Percentiles rank a stretch among this genome's conserved stretches.
These are phyloP conservation scores for Ciconia nigra DNA, from an alignment of 2,797 vertebrate genomes.

Conservation along the genomic window DNA sequence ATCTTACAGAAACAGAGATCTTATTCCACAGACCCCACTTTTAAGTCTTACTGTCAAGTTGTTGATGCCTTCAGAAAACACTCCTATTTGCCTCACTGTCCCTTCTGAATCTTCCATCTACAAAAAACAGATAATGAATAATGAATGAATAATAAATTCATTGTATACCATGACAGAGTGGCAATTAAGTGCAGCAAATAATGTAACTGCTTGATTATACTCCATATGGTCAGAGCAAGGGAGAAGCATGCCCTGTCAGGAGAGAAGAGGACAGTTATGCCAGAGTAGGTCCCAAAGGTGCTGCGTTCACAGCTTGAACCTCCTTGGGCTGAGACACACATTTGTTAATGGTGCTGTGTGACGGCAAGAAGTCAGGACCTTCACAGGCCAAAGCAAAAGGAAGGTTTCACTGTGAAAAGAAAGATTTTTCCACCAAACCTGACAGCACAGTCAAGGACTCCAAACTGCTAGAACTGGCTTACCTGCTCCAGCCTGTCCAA, in stretches of 20 bases:
- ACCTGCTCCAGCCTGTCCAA: conserved; percentile 94
- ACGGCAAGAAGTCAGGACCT: not conserved
- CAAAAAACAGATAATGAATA: not conserved
- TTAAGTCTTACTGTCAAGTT: conserved; percentile 89
- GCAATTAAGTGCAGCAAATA: not conserved
- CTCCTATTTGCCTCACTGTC: conserved; percentile 96
- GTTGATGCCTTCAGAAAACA: conserved; percentile 97
- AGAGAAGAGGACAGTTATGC: not conserved
- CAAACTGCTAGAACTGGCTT: not conserved
- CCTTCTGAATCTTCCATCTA: conserved; percentile 99
- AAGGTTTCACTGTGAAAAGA: not conserved
- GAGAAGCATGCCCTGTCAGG: not conserved
- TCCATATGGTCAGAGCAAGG: not conserved
- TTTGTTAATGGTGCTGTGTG: not conserved
- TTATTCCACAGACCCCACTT: not conserved
- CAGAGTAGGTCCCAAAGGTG: not conserved
- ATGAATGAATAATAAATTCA: not conserved
- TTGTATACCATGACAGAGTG: not conserved
- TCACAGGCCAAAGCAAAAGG: not conserved
- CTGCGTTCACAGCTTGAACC: not conserved
- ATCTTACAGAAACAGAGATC: not conserved
- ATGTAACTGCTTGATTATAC: not conserved
- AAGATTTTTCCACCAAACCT: not conserved
- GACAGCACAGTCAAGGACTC: not conserved
- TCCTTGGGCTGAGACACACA: not conserved